Evolutionary conservation across 2,113 vertebrate species (phyloP), one percentile per base, ranked within the genome.

Genomic region (Baryphthengus martii): DNA sequence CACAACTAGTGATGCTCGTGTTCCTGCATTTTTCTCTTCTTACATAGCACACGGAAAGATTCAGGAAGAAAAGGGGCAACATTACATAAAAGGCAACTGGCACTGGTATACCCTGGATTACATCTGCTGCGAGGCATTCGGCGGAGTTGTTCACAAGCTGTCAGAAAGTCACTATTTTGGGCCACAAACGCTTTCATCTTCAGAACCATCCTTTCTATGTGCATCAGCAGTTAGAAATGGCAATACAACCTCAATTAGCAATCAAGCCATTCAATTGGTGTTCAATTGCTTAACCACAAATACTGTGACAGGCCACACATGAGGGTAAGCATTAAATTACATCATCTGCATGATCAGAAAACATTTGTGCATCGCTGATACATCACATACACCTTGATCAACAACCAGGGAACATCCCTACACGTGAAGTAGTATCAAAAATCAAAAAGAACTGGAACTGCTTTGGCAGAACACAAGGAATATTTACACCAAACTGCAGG

Each of bases 101-200:
- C 35, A 31, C 50, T 50, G 79, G n/a, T 65, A 5, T 11, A 62
- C 65, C 85, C 88, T 19, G 70, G 66, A 52, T 65, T 85, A 44
- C 82, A 92, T 66, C 78, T 90, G 96, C 95, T 92, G 42, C 2
- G 2, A 47, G 33, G 85, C 95, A 91, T 56, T 40, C 71, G 67
- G 50, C 73, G 14, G 58, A 75, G 85, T 24, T 37, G 40, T 29
- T 90, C 79, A 70, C 45, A 31, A 66, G 85, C 70, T 94, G 95
- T 92, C 95, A 96, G 11, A 53, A 80, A 95, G 87, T 73, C 63
- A 62, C 94, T 93, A 92, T 92, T 96, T 66, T 88, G 55, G 90
- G 72, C 82, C 77, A 37, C 6, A 10, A 63, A 61, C 82, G 14
- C 72, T 90, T 39, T 68, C 5, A 1, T 66, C 77, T 61, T 72